A percentile compares a stretch with the other conserved stretches of the same genome.
These are phyloP conservation scores for Sepiola atlantica DNA, from an alignment of 2,888 invertebrate species.

Conservation along the genomic window DNA sequence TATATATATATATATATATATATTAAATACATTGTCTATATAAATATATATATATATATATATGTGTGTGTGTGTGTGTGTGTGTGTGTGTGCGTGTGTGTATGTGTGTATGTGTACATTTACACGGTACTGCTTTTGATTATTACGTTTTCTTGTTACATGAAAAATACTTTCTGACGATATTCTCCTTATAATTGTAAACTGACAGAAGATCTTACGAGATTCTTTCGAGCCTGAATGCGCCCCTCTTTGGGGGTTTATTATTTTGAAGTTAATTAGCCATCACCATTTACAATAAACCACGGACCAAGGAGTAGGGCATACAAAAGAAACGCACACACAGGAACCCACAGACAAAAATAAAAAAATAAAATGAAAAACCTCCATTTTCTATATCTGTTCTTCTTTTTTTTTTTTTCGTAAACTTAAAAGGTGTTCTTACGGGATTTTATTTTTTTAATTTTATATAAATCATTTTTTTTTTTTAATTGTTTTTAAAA, in stretches of 20 bases:
- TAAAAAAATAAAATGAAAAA: background rate
- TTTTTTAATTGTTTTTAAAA: background rate
- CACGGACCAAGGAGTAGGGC: background rate
- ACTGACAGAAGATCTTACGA: too few relatives aligned
- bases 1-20: too few relatives aligned
- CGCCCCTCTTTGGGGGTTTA: background rate
- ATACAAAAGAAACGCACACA: background rate
- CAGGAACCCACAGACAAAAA: background rate
- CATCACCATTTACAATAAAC: background rate
- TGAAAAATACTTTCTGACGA: too few relatives aligned
- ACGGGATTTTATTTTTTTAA: background rate
- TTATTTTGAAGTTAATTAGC: background rate
- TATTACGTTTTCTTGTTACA: too few relatives aligned
- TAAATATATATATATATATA: too few relatives aligned
- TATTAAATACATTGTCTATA: too few relatives aligned
- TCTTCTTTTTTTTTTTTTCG: background rate
- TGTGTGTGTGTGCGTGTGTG: too few relatives aligned
- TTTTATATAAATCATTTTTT: background rate
- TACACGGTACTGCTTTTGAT: too few relatives aligned
- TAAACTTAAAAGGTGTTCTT: background rate
- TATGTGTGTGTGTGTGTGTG: too few relatives aligned
- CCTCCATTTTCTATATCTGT: conserved; percentile 12
- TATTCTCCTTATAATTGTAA: too few relatives aligned
- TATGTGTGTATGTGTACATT: too few relatives aligned
- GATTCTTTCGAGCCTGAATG: too few relatives aligned